phyloP scores from a whole-genome alignment of 2,888 invertebrate genomes.

The Lepidochrysops patricia region DNA sequence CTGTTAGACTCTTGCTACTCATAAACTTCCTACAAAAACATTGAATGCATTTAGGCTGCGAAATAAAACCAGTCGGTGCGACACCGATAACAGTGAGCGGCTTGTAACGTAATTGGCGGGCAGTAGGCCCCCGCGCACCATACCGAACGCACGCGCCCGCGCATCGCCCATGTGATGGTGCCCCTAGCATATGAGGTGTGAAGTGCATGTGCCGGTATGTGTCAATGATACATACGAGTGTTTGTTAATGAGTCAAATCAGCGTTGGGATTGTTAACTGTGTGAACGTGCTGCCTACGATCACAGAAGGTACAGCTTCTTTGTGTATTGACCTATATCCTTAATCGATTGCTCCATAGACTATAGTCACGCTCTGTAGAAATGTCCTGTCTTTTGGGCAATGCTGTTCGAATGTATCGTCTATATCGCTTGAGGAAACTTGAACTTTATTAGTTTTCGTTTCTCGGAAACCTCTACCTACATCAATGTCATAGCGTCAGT shows the following conservation, averaged over 20 bases:
- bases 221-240: background rate
- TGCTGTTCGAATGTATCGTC: background rate
- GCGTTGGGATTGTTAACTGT: constrained; percentile 69
- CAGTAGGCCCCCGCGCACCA: constrained; percentile 61
- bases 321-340: constrained; percentile 1
- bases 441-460: background rate
- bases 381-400: background rate
- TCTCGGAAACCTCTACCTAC: background rate
- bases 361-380: too few relatives aligned
- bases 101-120: constrained; percentile 35
- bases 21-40: background rate
- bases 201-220: constrained; percentile 30
- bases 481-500: background rate
- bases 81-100: constrained; percentile 51
- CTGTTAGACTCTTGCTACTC: too few relatives aligned
- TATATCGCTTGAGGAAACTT: background rate
- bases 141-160: constrained; percentile 52
- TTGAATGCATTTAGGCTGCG: background rate
- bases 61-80: background rate
- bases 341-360: background rate
- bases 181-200: constrained; percentile 47
- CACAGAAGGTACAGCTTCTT: constrained; percentile 55
- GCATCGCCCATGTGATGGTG: constrained; percentile 52
- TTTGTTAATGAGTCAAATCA: constrained; percentile 73
- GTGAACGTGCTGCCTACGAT: constrained; percentile 71